phyloP scores from a whole-genome alignment of 2,797 vertebrate genomes.

The Aulostomus chinensis region DNA sequence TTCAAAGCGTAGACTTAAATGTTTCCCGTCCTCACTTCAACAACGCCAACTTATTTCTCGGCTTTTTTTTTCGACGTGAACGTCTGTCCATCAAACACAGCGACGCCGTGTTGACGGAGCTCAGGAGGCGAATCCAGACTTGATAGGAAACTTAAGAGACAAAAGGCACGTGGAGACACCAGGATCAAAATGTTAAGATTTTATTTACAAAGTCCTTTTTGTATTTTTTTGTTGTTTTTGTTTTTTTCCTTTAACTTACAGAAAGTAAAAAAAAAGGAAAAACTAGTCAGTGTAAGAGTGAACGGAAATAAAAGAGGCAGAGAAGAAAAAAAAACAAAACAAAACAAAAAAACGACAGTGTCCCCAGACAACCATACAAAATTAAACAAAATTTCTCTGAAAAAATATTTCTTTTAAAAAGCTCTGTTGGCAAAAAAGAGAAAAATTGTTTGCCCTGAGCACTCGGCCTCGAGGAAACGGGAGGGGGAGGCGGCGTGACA shows the following conservation, averaged over 20 bases:
- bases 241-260: slow-evolving; percentile 85
- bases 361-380: slow-evolving; percentile 53
- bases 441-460: slow-evolving; percentile 71
- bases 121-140: no score
- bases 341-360: not conserved
- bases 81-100: no score
- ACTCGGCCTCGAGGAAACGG: slow-evolving; percentile 18
- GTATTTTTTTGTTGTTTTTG: slow-evolving; percentile 59
- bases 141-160: no score
- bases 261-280: slow-evolving; percentile 86
- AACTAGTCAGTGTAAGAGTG: slow-evolving; percentile 3
- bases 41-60: no score
- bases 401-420: slow-evolving; percentile 84
- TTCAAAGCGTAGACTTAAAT: no score
- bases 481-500: slow-evolving; percentile 11
- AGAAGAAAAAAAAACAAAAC: not conserved
- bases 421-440: slow-evolving; percentile 79
- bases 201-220: slow-evolving; percentile 94
- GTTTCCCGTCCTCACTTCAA: no score
- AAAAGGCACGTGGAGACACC: slow-evolving; percentile 33
- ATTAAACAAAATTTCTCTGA: slow-evolving; percentile 74
- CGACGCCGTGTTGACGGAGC: no score
- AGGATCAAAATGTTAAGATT: slow-evolving; percentile 94
- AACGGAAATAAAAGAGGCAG: not conserved
- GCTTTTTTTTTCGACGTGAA: no score